Evolutionary conservation across 1,140 invertebrate genomes (phyloP), one percentile per base, ranked within the genome.

Genomic region (Galendromus occidentalis): DNA sequence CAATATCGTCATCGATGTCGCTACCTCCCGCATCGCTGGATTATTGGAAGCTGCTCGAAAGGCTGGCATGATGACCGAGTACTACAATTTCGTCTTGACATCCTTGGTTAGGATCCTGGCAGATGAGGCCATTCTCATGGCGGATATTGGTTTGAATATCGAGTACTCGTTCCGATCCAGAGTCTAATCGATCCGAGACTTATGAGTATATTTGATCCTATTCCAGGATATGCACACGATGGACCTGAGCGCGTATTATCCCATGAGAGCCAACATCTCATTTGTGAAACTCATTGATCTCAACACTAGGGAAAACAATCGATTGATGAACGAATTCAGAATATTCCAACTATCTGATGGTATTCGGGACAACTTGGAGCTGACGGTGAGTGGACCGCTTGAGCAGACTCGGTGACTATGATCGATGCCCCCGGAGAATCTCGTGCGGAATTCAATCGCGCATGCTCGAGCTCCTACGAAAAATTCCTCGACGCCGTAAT

Each of bases 31-130:
- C 12, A 25, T 59, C 9, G 17, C 51, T 33, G 51, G 14, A 25
- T 14, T 59, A 33, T 33, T 59, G 4, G 33, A 33, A 59, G 14
- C 51, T 2, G 51, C 51, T 22, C 14, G 22, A 4, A 22, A 59
- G 17, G 51, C 33, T 33, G 51, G 51, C 22, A 25, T 59, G 25
- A 59, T 59, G 51, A 59, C 51, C 14, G 51, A 59, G 51, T 59
- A 59, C 22, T 33, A 59, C 33, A 59, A 59, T 25, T 59, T 59
- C 51, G 9, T 59, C 20, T 29, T 59, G 25, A 59, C 51, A 14
- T 59, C 51, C 20, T 59, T 59, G 33, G 51, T 59, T 20, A 20
- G 25, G 17, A 59, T 17, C 22, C 25, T 22, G 33, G 33, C 4
- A 39, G 33, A 39, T n/a, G n/a, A n/a, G n/a, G n/a, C n/a, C n/a